A percentile compares a stretch with the other conserved stretches of the same genome.
Conservation (phyloP, 2,888 invertebrate genomes). For the Steromphala cineraria region DNA sequence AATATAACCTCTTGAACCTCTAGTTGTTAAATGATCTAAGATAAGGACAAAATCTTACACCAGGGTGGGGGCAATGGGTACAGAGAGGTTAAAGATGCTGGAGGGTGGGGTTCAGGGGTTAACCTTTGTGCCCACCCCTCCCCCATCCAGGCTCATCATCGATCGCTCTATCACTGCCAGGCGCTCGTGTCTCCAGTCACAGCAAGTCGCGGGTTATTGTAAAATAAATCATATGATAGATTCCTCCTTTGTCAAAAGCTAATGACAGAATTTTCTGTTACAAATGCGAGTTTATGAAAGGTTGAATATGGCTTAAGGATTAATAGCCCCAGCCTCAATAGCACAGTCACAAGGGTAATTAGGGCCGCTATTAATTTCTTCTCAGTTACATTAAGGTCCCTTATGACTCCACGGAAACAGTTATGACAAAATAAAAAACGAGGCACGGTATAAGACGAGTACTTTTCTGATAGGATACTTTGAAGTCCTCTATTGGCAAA, state of each 20-base stretch:
- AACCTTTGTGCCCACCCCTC: not conserved
- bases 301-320: conserved; percentile 6
- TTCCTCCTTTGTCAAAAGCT: conserved; percentile 13
- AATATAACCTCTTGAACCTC: no score
- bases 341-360: conserved; percentile 4
- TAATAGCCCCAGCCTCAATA: not conserved
- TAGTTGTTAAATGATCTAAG: no score
- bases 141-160: not conserved
- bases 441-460: no score
- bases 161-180: not conserved
- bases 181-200: not conserved
- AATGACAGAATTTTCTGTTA: conserved; percentile 17
- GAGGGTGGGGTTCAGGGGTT: not conserved
- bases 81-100: not conserved
- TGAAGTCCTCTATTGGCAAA: not conserved
- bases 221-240: conserved; percentile 15
- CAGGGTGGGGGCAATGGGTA: not conserved
- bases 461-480: conserved; percentile 1
- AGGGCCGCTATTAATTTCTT: conserved; percentile 2
- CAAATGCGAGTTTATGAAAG: conserved; percentile 15
- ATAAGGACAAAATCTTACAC: no score
- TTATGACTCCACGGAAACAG: not conserved
- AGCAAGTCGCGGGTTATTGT: not conserved
- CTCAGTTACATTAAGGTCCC: not conserved
- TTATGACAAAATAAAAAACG: conserved; percentile 2